Evolutionary conservation across 2,888 invertebrate genomes (phyloP).

Genomic region (Morpho achilles): DNA sequence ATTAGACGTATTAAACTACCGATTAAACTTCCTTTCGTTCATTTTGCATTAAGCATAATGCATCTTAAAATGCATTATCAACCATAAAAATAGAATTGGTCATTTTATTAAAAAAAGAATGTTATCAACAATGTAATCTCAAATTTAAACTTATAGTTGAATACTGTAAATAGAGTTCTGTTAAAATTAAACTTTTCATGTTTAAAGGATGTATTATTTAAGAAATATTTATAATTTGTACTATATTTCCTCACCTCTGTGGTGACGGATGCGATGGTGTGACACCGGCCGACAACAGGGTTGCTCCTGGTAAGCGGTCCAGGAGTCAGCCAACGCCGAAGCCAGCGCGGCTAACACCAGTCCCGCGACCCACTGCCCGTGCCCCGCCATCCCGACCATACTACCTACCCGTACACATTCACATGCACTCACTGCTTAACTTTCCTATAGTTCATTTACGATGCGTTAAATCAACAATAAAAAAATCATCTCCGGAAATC

Average conservation of each 20-base stretch:
- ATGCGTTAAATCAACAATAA: constrained; percentile 48
- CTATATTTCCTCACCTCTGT: constrained; percentile 72
- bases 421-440: constrained; percentile 43
- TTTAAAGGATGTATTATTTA: no score
- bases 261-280: constrained; percentile 81
- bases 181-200: no score
- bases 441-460: constrained; percentile 40
- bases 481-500: constrained; percentile 51
- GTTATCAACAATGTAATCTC: no score
- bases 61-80: no score
- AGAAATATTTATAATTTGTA: no score
- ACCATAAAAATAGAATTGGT: no score
- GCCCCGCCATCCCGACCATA: constrained; percentile 48
- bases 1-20: no score
- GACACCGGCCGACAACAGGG: constrained; percentile 81
- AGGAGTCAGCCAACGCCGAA: constrained; percentile 80
- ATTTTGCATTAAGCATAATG: no score
- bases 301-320: constrained; percentile 83
- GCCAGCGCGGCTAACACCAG: constrained; percentile 57
- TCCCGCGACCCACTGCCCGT: constrained; percentile 51
- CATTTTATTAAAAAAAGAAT: no score
- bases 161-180: no score
- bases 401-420: constrained; percentile 45
- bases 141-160: no score
- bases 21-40: no score